Conservation (phyloP, 2,113 vertebrate genomes). For the Engraulis encrasicolus region DNA sequence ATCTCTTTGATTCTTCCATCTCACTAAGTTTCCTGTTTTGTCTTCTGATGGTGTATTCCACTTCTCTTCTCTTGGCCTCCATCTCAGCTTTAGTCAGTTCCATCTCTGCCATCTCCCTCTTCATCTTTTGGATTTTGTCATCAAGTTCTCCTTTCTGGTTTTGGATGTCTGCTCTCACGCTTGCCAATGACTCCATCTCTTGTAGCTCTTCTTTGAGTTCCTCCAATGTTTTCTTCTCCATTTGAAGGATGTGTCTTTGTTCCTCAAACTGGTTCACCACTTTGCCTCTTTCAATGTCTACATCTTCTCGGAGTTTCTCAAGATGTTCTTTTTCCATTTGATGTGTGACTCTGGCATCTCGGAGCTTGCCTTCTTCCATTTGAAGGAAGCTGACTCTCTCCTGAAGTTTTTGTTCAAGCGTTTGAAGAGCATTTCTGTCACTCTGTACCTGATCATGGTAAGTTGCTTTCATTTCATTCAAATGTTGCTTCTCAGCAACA, state of each 20-base stretch:
- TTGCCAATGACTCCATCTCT: no score
- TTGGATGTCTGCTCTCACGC: no score
- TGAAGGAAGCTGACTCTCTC: neutral
- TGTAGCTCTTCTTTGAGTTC: neutral
- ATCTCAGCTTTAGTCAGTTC: no score
- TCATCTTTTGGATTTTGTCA: no score
- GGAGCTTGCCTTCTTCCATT: slow-evolving; percentile 31
- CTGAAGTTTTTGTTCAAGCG: neutral
- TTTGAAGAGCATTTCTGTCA: neutral
- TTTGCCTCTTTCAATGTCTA: no score
- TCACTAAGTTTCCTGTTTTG: neutral
- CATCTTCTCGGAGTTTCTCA: no score
- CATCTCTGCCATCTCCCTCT: no score
- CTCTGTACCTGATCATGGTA: slow-evolving; percentile 18
- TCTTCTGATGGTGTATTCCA: neutral
- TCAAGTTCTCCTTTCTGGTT: no score
- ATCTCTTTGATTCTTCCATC: neutral
- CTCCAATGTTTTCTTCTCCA: no score
- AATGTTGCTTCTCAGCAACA: slow-evolving; percentile 22
- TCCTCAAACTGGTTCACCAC: no score
- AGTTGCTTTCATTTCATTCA: slow-evolving; percentile 35
- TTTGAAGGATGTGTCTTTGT: no score
- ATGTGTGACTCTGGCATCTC: neutral
- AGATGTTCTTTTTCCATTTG: slow-evolving; percentile 8
- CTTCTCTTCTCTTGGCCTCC: no score